A percentile compares a stretch with the other conserved stretches of the same genome.
phyloP scores from a whole-genome alignment of 2,113 vertebrate species.

The Nanger granti region DNA sequence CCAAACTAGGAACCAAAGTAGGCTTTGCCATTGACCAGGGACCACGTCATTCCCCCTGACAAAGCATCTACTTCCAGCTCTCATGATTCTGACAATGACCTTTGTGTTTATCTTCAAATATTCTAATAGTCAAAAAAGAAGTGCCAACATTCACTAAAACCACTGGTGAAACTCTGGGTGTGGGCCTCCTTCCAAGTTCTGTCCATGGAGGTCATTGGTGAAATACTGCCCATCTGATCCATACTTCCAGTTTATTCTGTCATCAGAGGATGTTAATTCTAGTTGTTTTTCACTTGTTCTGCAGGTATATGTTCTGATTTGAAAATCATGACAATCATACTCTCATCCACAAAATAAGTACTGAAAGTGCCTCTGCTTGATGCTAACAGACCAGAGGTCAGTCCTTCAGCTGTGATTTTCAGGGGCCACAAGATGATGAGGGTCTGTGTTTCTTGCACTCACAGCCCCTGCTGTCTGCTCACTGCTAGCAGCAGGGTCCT shows the following conservation, averaged over 20 bases:
- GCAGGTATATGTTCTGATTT: conserved; percentile 33
- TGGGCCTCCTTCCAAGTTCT: background rate
- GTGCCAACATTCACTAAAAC: background rate
- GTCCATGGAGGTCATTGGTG: background rate
- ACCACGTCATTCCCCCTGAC: background rate
- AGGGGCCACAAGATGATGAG: conserved; percentile 36
- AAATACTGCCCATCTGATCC: background rate
- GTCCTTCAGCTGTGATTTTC: conserved; percentile 50
- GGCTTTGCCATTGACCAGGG: background rate
- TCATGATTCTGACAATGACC: background rate
- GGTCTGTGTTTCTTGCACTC: background rate
- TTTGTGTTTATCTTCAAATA: conserved; percentile 20
- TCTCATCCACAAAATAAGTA: conserved; percentile 25
- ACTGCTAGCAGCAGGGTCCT: background rate
- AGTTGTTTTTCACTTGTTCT: conserved; percentile 43
- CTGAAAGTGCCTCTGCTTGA: conserved; percentile 42
- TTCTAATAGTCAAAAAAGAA: background rate
- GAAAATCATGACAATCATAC: background rate
- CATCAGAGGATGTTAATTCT: background rate
- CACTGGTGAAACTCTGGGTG: background rate
- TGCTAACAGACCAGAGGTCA: conserved; percentile 54
- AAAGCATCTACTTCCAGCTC: background rate
- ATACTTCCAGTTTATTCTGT: background rate
- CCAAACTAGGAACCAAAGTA: background rate
- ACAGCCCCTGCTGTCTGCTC: background rate